A percentile compares a stretch with the other conserved stretches of the same genome.
Conservation (phyloP, 2,797 vertebrate species). For the Phaenicophaeus curvirostris region DNA sequence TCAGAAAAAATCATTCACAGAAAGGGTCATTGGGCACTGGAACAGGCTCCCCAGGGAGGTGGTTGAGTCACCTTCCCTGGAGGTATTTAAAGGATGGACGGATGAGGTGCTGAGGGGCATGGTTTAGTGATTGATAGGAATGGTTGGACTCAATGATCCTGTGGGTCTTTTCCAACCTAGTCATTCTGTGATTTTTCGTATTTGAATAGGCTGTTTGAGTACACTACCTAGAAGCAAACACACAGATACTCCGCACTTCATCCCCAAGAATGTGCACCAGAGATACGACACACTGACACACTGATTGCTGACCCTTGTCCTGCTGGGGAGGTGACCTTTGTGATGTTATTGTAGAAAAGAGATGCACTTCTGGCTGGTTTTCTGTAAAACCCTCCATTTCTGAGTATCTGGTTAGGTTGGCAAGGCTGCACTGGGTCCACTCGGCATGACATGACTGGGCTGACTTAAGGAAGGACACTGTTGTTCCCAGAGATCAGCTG, state of each 20-base stretch:
- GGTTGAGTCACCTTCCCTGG: no score
- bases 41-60: no score
- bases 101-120: no score
- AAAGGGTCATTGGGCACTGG: no score
- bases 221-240: not conserved
- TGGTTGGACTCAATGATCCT: no score
- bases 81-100: no score
- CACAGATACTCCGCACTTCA: not conserved
- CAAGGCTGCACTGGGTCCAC: not conserved
- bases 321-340: not conserved
- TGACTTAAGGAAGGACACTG: not conserved
- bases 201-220: not conserved
- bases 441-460: not conserved
- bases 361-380: not conserved
- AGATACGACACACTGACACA: not conserved
- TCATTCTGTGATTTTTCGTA: not conserved
- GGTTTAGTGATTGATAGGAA: no score
- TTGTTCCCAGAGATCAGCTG: not conserved
- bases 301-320: not conserved
- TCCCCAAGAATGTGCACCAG: not conserved
- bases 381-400: not conserved
- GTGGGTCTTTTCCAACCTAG: no score
- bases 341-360: not conserved
- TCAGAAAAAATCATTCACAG: no score
- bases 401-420: not conserved